phyloP scores from a whole-genome alignment of 2,113 vertebrate genomes.

The Corythornis vintsioides region DNA sequence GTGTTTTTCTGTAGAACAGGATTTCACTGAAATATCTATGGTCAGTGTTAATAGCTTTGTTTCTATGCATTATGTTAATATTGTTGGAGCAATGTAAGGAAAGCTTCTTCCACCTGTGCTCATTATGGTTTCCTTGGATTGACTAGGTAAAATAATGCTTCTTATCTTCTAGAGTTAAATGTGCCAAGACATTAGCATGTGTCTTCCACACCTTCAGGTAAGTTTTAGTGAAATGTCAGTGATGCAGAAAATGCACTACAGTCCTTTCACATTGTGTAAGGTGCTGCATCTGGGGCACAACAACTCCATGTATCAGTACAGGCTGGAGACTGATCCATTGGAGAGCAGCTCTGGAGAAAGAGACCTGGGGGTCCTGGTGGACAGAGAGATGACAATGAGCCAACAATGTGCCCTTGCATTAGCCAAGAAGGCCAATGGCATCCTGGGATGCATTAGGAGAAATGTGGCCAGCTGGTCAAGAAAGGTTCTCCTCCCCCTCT shows the following conservation, averaged over 20 bases:
- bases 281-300: too few relatives aligned
- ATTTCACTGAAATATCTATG: neutral
- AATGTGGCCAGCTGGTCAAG: too few relatives aligned
- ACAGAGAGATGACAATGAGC: too few relatives aligned
- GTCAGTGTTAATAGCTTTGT: neutral
- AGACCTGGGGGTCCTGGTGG: too few relatives aligned
- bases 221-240: neutral
- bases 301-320: too few relatives aligned
- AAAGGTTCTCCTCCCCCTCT: too few relatives aligned
- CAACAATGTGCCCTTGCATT: too few relatives aligned
- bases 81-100: neutral
- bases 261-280: neutral
- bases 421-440: too few relatives aligned
- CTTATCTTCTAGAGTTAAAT: neutral
- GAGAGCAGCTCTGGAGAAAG: too few relatives aligned
- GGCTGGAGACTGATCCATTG: too few relatives aligned
- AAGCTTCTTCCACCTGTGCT: neutral
- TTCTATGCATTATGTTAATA: neutral
- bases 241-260: neutral
- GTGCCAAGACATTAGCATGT: neutral
- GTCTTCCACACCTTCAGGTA: neutral
- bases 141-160: neutral
- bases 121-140: neutral
- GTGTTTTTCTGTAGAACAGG: neutral
- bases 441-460: too few relatives aligned